Evolutionary conservation across 2,113 vertebrate genomes (phyloP).

Genomic region (Bubo bubo): DNA sequence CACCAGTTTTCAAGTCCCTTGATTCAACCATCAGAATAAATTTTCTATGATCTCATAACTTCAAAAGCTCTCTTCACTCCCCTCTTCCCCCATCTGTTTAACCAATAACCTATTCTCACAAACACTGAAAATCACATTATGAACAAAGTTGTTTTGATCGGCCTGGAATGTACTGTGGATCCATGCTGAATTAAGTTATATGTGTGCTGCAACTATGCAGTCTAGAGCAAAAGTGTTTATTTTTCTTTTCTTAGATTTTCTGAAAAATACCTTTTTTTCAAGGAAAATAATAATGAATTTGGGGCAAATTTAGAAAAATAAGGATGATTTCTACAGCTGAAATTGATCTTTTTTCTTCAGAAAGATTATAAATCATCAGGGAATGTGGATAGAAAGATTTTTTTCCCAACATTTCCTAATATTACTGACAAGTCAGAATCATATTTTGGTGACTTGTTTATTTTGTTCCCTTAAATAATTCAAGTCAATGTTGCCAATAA

Average conservation of each 20-base stretch:
- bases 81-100: slow-evolving; percentile 23
- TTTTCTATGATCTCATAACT: slow-evolving; percentile 38
- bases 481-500: neutral
- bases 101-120: slow-evolving; percentile 30
- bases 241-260: neutral
- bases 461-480: neutral
- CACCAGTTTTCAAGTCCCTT: neutral
- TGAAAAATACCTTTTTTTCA: neutral
- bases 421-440: neutral
- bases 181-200: neutral
- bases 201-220: neutral
- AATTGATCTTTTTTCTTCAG: neutral
- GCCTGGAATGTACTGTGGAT: neutral
- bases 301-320: neutral
- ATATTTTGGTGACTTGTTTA: neutral
- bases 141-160: neutral
- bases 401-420: neutral
- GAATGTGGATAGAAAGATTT: neutral
- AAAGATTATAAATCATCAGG: neutral
- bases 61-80: slow-evolving; percentile 8
- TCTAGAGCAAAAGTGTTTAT: neutral
- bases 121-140: slow-evolving; percentile 41
- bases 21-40: slow-evolving; percentile 33
- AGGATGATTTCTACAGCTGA: neutral
- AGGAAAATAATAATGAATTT: neutral